Evolutionary conservation across 2,797 vertebrate species (phyloP).

Genomic region (Cynopterus sphinx): DNA sequence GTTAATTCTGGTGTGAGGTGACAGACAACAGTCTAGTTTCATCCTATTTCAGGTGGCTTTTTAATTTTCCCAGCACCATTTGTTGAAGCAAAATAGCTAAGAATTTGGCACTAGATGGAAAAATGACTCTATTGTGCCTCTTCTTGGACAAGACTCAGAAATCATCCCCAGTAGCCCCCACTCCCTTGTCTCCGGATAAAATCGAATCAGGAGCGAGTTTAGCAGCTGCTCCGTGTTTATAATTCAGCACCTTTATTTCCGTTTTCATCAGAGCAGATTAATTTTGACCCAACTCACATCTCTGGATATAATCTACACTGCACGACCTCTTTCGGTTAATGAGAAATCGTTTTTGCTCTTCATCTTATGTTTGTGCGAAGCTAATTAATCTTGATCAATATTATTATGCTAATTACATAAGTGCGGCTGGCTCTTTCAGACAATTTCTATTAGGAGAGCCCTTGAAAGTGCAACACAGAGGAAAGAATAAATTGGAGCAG

Average conservation of each 20-base stretch:
- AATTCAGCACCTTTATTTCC: slow-evolving; percentile 49
- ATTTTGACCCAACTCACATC: slow-evolving; percentile 49
- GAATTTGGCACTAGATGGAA: neutral
- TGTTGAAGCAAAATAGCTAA: neutral
- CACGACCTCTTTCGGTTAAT: slow-evolving; percentile 51
- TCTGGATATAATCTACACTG: slow-evolving; percentile 10
- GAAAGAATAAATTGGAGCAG: slow-evolving; percentile 17
- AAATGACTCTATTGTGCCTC: neutral
- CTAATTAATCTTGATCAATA: slow-evolving; percentile 62
- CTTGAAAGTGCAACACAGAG: slow-evolving; percentile 58
- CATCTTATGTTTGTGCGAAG: slow-evolving; percentile 23
- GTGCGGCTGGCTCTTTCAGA: slow-evolving; percentile 11
- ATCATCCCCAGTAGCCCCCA: neutral
- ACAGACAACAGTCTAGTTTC: too few relatives aligned
- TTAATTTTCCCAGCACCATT: too few relatives aligned
- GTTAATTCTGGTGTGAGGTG: too few relatives aligned
- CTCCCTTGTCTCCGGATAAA: neutral
- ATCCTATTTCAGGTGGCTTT: too few relatives aligned
- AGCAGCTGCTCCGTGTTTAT: neutral
- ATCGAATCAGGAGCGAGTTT: neutral
- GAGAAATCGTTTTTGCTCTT: slow-evolving; percentile 51
- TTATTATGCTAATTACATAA: slow-evolving; percentile 67
- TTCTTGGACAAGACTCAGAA: neutral
- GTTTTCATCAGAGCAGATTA: slow-evolving; percentile 64
- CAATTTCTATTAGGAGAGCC: slow-evolving; percentile 65